Base-by-base conservation (phyloP, 2,113 vertebrate species). In the Tangachromis dhanisi region DNA sequence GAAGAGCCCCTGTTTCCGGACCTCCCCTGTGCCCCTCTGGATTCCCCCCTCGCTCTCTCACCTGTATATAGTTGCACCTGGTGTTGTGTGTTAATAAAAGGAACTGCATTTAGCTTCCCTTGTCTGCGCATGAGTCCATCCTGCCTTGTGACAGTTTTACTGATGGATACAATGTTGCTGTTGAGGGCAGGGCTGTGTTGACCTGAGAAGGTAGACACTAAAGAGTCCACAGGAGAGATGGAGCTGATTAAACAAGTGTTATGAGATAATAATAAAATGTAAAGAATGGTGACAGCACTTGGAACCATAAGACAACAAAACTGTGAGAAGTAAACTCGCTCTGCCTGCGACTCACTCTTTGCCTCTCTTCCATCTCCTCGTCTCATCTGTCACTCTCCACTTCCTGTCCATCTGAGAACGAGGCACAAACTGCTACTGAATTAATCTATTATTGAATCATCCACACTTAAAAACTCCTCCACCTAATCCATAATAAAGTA, bases 41-140 rank as follows among this genome's bases (percentile, higher is more conserved):
- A 57, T 16, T 0, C 7, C 55, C 54, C 54, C 2, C 12, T 2
- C 4, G 0, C 49, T 21, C 3, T 57, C 24, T 29, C 54, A 57
- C 24, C 54, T 26, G 12, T 57, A 57, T 26, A 57, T 57, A 57
- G 21, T 5, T 57, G 54, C 7, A 57, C 54, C 54, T 57, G 54
- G 54, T 57, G 12, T 29, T 57, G 54, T 8, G 13, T 57, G 55
- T 57, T 29, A 57, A 29, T 29, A 59, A 0, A 29, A 59, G 13
- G 55, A 59, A 29, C 24, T 59, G 55, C 24, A 59, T 59, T 59
- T 29, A 29, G 55, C 24, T 59, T 16, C 55, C 55, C 24, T 29
- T 29, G 55, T 59, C 55, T 3, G 13, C 0, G 8, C 24, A 29
- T 29, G 55, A 16, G 55, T 59, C 24, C 55, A 29, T 29, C 55